Evolutionary conservation across 2,113 vertebrate species (phyloP), one percentile per base, ranked within the genome.

Genomic region (Oriolus oriolus): DNA sequence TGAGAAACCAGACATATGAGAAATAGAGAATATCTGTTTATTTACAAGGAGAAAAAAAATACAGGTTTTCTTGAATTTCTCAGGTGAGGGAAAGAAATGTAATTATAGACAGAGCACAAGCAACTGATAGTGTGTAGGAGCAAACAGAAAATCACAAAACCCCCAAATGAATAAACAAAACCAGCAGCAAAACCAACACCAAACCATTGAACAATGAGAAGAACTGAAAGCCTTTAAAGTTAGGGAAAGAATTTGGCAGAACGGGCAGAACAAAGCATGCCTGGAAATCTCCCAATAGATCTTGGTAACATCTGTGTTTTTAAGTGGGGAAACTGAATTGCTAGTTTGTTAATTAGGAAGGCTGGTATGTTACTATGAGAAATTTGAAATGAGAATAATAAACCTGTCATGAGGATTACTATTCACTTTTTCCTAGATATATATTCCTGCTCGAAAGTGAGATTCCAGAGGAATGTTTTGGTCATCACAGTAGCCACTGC

Each of bases 281-380:
- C 44, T 93, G 92, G 84, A 87, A 84, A 56, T 52, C 49, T 89
- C 85, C 74, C 87, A 91, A 8, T 22, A 90, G 78, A 73, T 82
- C 78, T 71, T 68, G 31, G 57, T 41, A 90, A 79, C 74, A 90
- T 90, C 66, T 76, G 90, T 93, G 82, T 41, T 71, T 89, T 76
- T 75, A 64, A 89, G 61, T 66, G 53, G 69, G 79, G 66, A 82
- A 75, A 79, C 57, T 23, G 81, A 93, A 87, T 75, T 71, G 27
- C 39, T 78, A 78, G 47, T 66, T 91, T 79, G 82, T 77, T 89
- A 93, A 89, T 94, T 91, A 86, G 85, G 82, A 91, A 85, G 82
- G 41, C 41, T 83, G 45, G 45, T 53, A 15, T n/a, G 63, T 42
- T 96, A 59, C 75, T 93, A 6, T 33, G 71, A 85, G 61, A 53